Conservation (phyloP, 2,113 vertebrate species). For the Lynx canadensis region DNA sequence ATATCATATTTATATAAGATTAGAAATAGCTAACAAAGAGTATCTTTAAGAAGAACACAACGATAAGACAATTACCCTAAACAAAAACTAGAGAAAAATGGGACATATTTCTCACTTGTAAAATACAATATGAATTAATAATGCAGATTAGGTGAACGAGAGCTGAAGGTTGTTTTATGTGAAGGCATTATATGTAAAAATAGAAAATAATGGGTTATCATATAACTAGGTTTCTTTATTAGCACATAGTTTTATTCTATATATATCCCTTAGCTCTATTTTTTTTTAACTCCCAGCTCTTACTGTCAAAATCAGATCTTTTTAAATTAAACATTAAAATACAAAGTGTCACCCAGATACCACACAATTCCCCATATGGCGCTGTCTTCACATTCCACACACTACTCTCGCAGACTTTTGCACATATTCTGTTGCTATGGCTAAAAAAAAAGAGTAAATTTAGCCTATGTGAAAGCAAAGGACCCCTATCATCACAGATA, state of each 20-base stretch:
- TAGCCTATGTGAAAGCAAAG: conserved; percentile 58
- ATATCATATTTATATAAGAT: background rate
- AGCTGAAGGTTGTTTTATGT: background rate
- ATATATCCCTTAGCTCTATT: conserved; percentile 36
- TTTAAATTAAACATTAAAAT: conserved; percentile 72
- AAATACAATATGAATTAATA: conserved; percentile 2
- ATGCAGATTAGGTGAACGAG: background rate
- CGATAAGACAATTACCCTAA: background rate
- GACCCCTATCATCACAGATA: background rate
- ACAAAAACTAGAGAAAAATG: conserved; percentile 14
- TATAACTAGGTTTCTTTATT: background rate
- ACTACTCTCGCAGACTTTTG: conserved; percentile 53
- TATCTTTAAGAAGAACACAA: conserved; percentile 32
- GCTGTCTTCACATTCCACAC: conserved; percentile 61
- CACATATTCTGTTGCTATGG: conserved; percentile 48
- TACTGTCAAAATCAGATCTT: conserved; percentile 53
- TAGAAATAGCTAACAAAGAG: conserved; percentile 24
- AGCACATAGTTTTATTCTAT: background rate
- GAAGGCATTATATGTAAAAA: background rate
- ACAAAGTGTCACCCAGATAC: background rate
- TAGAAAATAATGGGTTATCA: background rate
- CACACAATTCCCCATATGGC: conserved; percentile 57
- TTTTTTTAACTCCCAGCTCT: conserved; percentile 41
- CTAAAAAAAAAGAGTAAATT: conserved; percentile 44
- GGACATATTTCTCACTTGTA: background rate